Evolutionary conservation across 2,888 invertebrate species (phyloP).

Genomic region (Congeria kusceri): DNA sequence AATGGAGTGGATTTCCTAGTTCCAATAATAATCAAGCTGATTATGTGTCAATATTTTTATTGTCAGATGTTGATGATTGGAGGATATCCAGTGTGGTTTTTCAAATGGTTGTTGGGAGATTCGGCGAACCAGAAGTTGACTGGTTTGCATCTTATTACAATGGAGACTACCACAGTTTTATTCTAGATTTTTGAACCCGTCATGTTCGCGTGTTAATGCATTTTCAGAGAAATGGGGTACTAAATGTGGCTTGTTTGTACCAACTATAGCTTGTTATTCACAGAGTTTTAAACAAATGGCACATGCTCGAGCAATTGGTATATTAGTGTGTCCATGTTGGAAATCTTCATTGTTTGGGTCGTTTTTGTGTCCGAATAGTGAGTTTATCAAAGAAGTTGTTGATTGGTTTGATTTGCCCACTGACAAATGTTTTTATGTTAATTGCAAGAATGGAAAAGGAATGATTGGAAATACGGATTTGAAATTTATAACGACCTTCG

Average conservation of each 20-base stretch:
- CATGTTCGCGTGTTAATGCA: constrained; percentile 4
- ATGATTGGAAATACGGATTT: constrained; percentile 8
- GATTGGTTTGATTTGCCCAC: no score
- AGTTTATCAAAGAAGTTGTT: no score
- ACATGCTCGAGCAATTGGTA: neutral
- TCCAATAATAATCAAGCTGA: neutral
- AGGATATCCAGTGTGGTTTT: constrained; percentile 10
- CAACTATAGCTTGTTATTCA: constrained; percentile 2
- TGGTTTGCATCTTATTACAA: constrained; percentile 6
- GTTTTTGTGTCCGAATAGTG: neutral
- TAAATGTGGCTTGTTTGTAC: constrained; percentile 14
- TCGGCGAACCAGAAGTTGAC: neutral
- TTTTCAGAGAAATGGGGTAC: constrained; percentile 13
- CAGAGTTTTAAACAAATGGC: constrained; percentile 12
- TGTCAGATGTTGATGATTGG: constrained; percentile 15
- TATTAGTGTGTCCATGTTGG: constrained; percentile 8
- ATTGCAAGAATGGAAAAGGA: constrained; percentile 3
- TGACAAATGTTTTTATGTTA: neutral
- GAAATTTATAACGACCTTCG: no score
- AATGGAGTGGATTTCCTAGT: constrained; percentile 1
- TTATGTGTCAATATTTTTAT: constrained; percentile 14
- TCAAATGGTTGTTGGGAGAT: neutral
- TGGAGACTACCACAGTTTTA: constrained; percentile 6
- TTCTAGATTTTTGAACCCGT: constrained; percentile 26
- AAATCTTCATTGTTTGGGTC: constrained; percentile 1